Evolutionary conservation across 2,113 vertebrate species (phyloP), one percentile per base, ranked within the genome.

Genomic region (Pterocles gutturalis): DNA sequence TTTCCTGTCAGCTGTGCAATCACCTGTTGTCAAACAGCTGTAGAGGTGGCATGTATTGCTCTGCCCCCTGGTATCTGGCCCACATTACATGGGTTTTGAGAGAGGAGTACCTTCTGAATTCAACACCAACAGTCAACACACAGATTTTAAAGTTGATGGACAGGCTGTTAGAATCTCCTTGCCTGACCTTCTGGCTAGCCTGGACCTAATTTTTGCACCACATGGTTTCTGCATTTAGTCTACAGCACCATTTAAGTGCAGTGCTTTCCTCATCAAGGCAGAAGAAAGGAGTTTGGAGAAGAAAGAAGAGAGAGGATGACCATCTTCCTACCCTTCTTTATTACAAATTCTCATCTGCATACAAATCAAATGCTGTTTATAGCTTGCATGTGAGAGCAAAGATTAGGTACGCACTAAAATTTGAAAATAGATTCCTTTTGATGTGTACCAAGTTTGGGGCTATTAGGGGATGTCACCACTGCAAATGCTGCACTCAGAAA

Each of bases 221-320:
- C 21, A 25, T 1, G 0, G 19, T 85, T 36, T 36, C 34, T 70
- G 11, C 4, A 0, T 54, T 57, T 76, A 72, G 33, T 20, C 22
- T 43, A 48, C 18, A 64, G 38, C 19, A 71, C n/a, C 45, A 34
- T 72, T 85, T 55, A 83, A 69, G 11, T 24, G 11, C 46, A 54
- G 13, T 4, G 26, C 66, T 79, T 62, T 55, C 25, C 5, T 85
- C 13, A 67, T 17, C 17, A 48, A 31, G 8, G 41, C 15, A 65
- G 41, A 90, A 73, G 25, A 55, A 72, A 41, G 2, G 1, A 6
- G 4, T 85, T 66, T 45, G 13, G 43, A 75, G 60, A 71, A n/a
- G 61, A 90, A 73, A 49, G 25, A 65, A 24, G 41, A 65, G 11
- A 79, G 15, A 46, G 17, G 10, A 64, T 67, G 17, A 84, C 13